Evolutionary conservation across 2,888 invertebrate species (phyloP), one percentile per base, ranked within the genome.

Genomic region (Mechanitis mazaeus): DNA sequence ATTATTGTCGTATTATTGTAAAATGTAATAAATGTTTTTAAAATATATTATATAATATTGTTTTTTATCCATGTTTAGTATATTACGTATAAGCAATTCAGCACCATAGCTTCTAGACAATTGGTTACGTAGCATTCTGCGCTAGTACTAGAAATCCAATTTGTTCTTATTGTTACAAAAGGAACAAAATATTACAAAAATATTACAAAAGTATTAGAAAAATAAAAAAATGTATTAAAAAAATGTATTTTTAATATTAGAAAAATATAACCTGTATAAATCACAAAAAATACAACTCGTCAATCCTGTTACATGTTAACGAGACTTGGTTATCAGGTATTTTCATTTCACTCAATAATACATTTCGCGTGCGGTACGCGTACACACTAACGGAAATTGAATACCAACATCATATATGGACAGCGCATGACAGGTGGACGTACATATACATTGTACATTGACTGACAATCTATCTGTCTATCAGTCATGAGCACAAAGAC

Each of bases 371-470:
- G 65, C 69, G 72, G 73, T 74, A 71, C 73, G 76, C 75, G 71
- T 72, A 75, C 72, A 74, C 66, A 72, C 63, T 64, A 70, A 71
- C 83, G 85, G 83, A 85, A 85, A 85, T 85, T 84, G 83, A 83
- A 85, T 81, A 73, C 76, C 82, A 79, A 81, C 71, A 72, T 74
- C 70, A 76, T 73, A 72, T 73, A 75, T 76, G 77, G 76, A 75
- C 68, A 69, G 70, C 63, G 61, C 68, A 70, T 78, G 78, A 70
- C 69, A 69, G 68, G 55, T 57, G 62, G 66, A 67, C 58, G 47
- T 63, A 60, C 47, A 56, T 64, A 62, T 54, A 61, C 64, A 63
- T 64, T 66, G 66, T 64, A 67, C 63, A 59, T 33, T 64, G 69
- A 69, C 64, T 69, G 71, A 72, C 71, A 64, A 59, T 58, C 70